phyloP scores from a whole-genome alignment of 2,113 vertebrate species.

The Corvus moneduloides region DNA sequence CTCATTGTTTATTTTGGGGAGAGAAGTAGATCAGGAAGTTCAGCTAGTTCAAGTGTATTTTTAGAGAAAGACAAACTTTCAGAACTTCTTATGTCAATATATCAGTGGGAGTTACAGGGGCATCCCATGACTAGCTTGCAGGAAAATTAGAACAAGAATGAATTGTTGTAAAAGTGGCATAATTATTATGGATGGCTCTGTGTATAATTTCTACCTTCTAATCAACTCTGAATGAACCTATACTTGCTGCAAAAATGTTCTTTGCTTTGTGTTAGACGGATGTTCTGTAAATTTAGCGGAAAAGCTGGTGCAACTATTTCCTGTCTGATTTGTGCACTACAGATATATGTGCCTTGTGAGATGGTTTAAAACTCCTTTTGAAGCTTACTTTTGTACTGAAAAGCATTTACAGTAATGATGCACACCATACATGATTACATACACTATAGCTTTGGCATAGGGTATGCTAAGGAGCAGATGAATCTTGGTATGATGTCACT shows the following conservation, averaged over 20 bases:
- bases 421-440: neutral
- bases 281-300: neutral
- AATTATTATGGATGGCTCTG: neutral
- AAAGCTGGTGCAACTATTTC: neutral
- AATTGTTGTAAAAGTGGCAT: neutral
- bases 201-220: neutral
- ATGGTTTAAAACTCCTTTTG: neutral
- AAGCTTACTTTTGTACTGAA: neutral
- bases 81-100: neutral
- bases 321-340: neutral
- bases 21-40: constrained; percentile 49
- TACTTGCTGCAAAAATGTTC: neutral
- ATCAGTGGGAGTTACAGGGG: neutral
- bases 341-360: neutral
- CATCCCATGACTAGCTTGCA: neutral
- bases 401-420: neutral
- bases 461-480: neutral
- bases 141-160: neutral
- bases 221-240: neutral
- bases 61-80: neutral
- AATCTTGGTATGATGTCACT: neutral
- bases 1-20: constrained; percentile 18
- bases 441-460: neutral
- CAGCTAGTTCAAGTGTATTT: neutral
- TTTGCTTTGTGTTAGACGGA: neutral